Base-by-base conservation (phyloP, 92 coral and sea anemone species). In the Ricordea florida region DNA sequence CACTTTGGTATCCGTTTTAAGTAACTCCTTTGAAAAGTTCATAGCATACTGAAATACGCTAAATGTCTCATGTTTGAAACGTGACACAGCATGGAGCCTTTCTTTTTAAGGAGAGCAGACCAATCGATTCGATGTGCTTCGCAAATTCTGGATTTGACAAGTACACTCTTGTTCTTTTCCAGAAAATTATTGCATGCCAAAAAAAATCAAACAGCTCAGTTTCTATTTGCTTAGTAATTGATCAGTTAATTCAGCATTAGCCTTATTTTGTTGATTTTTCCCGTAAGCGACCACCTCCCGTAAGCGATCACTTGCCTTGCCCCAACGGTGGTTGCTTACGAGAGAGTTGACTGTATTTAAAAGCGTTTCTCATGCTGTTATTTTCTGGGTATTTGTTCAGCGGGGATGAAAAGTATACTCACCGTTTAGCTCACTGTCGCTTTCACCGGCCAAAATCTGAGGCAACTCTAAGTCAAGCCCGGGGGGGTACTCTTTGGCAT, bases 21-120 rank as follows among this genome's bases (percentile, higher is more conserved):
- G 69, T 18, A 91, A 90, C 52, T 81, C 86, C 61, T 85, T 85
- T 6, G 78, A 80, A 37, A 79, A 85, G 62, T 84, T 80, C 40
- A 56, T 78, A 21, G 90, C 82, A 60, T 89, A 89, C 42, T 80
- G 77, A 35, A 80, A 78, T n/a, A 67, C 83, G 57, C 85, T 86
- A 71, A 90, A 90, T 6, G 96, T 76, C 43, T 85, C 83, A 43
- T 74, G 84, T 66, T 86, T 85, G 51, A 86, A 82, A 74, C 82
- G 89, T 23, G 89, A 90, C 40, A 90, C 91, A 6, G 86, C 89
- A 64, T 85, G 89, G 14, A 85, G 46, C 60, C 81, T 85, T 86
- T 61, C n/a, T 82, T 75, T 6, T 90, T 85, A 18, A 85, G 72
- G 20, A 85, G 81, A 30, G 86, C 58, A 22, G 46, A 13, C 29